Evolutionary conservation across 2,113 vertebrate genomes (phyloP).

Genomic region (Chascanopsetta lugubris): DNA sequence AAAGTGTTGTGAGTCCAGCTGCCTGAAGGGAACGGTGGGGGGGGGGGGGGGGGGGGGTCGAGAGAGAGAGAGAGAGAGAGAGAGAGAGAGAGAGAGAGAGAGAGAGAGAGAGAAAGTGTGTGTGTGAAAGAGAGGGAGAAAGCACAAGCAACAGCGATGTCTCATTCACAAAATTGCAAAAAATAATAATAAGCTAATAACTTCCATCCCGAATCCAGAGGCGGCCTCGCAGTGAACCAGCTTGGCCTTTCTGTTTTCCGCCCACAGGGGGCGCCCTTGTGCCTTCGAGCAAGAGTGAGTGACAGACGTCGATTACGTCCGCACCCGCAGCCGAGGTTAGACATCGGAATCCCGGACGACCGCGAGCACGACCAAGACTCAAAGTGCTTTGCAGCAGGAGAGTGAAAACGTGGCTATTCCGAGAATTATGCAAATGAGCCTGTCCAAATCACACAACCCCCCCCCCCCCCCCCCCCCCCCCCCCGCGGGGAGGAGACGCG

Average conservation of each 20-base stretch:
- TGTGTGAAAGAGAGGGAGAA: slow-evolving; percentile 29
- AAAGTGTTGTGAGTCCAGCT: slow-evolving; percentile 72
- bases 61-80: slow-evolving; percentile 22
- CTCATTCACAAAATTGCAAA: too few species aligned
- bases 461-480: background rate
- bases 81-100: slow-evolving; percentile 21
- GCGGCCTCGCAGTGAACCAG: slow-evolving; percentile 20
- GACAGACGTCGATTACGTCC: background rate
- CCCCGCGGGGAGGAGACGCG: slow-evolving; percentile 30
- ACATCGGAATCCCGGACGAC: too few species aligned
- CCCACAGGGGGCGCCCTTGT: slow-evolving; percentile 73
- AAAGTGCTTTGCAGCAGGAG: background rate
- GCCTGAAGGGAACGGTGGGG: too few species aligned
- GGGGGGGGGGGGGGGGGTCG: slow-evolving; percentile 31
- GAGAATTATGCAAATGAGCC: background rate
- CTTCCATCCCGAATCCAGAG: too few species aligned
- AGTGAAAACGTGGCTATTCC: too few species aligned
- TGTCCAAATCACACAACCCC: slow-evolving; percentile 19
- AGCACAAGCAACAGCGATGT: slow-evolving; percentile 32
- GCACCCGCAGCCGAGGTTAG: background rate
- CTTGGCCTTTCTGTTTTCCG: slow-evolving; percentile 12
- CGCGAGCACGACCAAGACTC: background rate
- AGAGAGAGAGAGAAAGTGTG: slow-evolving; percentile 25
- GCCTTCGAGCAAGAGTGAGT: slow-evolving; percentile 35
- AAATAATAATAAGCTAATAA: too few species aligned